Conservation (phyloP, 53 echinoderm and acorn worm species). For the Actinopyga echinites region DNA sequence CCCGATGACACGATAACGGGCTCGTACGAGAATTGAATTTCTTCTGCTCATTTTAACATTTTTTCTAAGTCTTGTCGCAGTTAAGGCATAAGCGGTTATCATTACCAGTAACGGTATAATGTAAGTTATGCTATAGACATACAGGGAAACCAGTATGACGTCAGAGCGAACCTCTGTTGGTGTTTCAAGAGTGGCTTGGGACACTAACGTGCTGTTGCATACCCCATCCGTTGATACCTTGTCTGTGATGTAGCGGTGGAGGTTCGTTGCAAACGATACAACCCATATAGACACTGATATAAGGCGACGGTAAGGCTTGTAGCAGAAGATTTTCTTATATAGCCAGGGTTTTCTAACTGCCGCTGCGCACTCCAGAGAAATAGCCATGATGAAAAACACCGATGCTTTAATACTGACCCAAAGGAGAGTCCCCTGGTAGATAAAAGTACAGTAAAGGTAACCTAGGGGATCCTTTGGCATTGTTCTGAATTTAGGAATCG, state of each 20-base stretch:
- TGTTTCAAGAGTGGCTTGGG: too few relatives aligned
- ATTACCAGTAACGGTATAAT: constrained; percentile 8
- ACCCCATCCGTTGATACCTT: neutral
- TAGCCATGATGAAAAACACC: constrained; percentile 16
- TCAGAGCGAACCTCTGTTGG: neutral
- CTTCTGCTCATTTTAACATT: constrained; percentile 13
- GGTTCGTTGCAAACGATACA: neutral
- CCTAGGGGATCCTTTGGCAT: constrained; percentile 6
- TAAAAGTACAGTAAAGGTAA: neutral
- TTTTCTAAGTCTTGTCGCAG: neutral
- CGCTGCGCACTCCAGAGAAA: constrained; percentile 9
- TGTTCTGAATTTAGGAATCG: neutral
- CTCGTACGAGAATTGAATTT: constrained; percentile 21
- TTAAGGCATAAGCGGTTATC: constrained; percentile 8
- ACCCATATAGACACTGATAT: neutral
- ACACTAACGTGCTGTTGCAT: neutral
- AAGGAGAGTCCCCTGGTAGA: neutral
- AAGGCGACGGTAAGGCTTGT: constrained; percentile 3
- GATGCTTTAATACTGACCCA: constrained; percentile 20
- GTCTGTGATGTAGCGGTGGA: constrained; percentile 12
- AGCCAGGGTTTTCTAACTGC: constrained; percentile 10
- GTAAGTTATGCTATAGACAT: constrained; percentile 16
- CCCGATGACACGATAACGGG: constrained; percentile 21
- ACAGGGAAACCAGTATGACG: neutral
- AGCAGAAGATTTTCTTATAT: constrained; percentile 17